Evolutionary conservation across 2,113 vertebrate genomes (phyloP), one percentile per base, ranked within the genome.

Genomic region (Casuarius casuarius): DNA sequence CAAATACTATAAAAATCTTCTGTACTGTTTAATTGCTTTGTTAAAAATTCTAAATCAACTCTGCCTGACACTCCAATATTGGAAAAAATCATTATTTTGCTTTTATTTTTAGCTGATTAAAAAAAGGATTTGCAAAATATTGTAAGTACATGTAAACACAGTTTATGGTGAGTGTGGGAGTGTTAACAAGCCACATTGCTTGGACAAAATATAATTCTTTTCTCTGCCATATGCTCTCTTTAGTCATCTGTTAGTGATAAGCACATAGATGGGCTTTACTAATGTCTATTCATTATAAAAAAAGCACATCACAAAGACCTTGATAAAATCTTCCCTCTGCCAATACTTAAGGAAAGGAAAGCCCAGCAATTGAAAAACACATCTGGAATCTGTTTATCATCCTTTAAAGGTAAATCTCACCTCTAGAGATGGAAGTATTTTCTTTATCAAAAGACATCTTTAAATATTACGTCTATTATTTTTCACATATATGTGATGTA

Each of bases 261-360:
- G 92, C 77, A 86, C 91, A 95, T 93, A 91, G 92, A 96, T 95
- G 94, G 95, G 88, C 92, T 96, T 92, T 91, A 91, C 96, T 92
- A 95, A 92, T 90, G 94, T 94, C 96, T 96, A 65, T 91, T 96
- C 89, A 88, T 97, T 97, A 97, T 90, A 97, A 97, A 96, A 38
- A 86, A 97, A 96, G 89, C 59, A 76, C 94, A 94, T 95, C 81
- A 86, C 63, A 94, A 93, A 97, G 96, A 97, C 96, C 94, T 97
- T 97, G 95, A 96, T 97, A 93, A 96, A 98, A 96, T 94, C 80
- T 96, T 92, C 90, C 83, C 96, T 97, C 97, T 97, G 89, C 91
- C 87, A 93, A 75, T 93, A 90, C 84, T 92, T 87, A 93, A 78
- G 92, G 83, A 92, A 89, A 94, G 80, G 81, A 90, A 95, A 92